Percentiles rank a stretch among this genome's conserved stretches.
These are phyloP conservation scores for Lepus townsendii DNA, from an alignment of 2,797 vertebrate species.

Conservation along the genomic window DNA sequence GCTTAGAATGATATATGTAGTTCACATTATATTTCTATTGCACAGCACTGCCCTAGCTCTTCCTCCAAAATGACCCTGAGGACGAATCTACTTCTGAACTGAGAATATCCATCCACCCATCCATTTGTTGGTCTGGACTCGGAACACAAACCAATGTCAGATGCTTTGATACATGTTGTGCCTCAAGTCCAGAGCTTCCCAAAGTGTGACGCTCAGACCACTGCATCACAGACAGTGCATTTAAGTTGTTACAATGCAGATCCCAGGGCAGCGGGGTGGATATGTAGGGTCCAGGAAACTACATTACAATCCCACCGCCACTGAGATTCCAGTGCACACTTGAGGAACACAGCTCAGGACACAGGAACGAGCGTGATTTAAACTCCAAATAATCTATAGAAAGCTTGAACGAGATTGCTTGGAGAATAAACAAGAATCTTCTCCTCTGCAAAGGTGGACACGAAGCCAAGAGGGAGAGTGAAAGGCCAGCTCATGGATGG, in stretches of 20 bases:
- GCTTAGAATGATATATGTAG: neutral
- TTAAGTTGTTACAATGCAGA: slow-evolving; percentile 31
- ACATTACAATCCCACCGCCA: neutral
- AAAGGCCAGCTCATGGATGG: slow-evolving; percentile 9
- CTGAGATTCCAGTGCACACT: neutral
- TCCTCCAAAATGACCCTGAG: neutral
- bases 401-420: neutral
- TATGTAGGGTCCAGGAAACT: neutral
- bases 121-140: neutral
- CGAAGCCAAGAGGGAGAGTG: neutral
- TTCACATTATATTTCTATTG: neutral
- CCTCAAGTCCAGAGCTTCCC: neutral
- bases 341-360: neutral
- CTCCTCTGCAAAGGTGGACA: neutral
- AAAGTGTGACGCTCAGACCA: neutral
- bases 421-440: neutral
- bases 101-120: neutral
- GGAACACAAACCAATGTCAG: neutral
- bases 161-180: neutral
- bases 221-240: neutral
- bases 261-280: neutral
- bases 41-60: neutral
- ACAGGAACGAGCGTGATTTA: neutral
- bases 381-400: slow-evolving; percentile 46
- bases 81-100: neutral